phyloP scores from a whole-genome alignment of 2,113 vertebrate species.

The Nothobranchius kuhntae region DNA sequence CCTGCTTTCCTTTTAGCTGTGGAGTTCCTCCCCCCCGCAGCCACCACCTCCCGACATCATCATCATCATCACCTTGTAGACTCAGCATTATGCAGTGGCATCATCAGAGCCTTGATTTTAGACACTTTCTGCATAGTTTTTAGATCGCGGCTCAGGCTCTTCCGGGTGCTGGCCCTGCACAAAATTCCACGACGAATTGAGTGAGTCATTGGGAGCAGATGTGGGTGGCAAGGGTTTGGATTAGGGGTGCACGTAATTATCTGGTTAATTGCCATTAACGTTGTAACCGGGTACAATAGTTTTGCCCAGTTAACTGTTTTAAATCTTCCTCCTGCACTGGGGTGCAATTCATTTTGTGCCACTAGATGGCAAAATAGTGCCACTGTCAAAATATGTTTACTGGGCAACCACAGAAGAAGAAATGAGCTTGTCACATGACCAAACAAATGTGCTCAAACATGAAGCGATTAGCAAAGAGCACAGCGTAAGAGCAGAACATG shows the following conservation, averaged over 20 bases:
- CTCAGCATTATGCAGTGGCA: conserved; percentile 90
- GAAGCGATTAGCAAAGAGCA: too few species aligned
- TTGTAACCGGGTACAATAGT: too few species aligned
- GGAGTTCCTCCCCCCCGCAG: conserved; percentile 14
- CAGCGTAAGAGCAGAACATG: too few species aligned
- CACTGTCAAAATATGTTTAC: too few species aligned
- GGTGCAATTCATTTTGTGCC: too few species aligned
- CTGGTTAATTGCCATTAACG: too few species aligned
- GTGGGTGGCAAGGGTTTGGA: conserved; percentile 31
- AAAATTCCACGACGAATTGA: conserved; percentile 42
- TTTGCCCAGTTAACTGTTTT: too few species aligned
- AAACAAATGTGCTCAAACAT: too few species aligned
- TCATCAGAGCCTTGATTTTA: conserved; percentile 90
- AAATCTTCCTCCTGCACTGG: too few species aligned
- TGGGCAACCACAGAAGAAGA: too few species aligned
- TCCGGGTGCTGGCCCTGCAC: conserved; percentile 77
- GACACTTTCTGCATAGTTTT: conserved; percentile 84
- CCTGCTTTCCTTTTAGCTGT: conserved; percentile 71
- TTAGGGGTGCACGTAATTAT: background rate
- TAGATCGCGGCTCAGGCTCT: conserved; percentile 82
- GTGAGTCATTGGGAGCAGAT: conserved; percentile 82
- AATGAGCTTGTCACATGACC: too few species aligned
- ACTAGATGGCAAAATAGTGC: too few species aligned
- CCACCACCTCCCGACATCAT: background rate
- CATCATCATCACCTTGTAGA: conserved; percentile 73